phyloP scores from a whole-genome alignment of 92 coral and sea anemone genomes.

The Epizoanthus illoricatus region DNA sequence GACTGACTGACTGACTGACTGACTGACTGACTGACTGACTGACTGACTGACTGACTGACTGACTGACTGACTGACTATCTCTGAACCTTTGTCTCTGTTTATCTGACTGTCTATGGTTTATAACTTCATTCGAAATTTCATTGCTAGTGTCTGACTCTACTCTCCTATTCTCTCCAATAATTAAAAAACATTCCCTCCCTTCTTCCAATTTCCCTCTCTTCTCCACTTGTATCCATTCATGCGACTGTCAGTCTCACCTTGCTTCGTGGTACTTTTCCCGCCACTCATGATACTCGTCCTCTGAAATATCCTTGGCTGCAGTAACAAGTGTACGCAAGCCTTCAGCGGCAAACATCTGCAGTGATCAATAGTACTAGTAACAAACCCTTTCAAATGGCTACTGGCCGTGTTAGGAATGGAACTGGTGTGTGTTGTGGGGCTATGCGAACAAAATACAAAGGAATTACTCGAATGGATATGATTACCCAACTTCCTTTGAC shows the following conservation, averaged over 20 bases:
- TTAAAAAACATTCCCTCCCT: no score
- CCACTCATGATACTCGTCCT: constrained; percentile 78
- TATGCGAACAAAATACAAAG: no score
- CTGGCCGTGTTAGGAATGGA: neutral
- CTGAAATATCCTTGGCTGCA: constrained; percentile 86
- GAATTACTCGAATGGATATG: neutral
- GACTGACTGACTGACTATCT: no score
- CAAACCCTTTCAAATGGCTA: neutral
- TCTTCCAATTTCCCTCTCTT: no score
- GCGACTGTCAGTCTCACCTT: constrained; percentile 47
- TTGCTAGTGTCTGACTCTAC: no score
- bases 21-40: neutral
- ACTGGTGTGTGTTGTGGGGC: no score
- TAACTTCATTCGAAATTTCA: no score
- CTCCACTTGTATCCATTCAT: no score
- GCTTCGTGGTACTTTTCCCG: constrained; percentile 73
- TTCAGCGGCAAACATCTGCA: constrained; percentile 85
- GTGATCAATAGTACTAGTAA: neutral
- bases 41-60: neutral
- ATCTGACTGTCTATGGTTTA: no score
- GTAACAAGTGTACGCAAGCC: constrained; percentile 92
- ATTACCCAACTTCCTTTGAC: neutral
- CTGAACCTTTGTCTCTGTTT: no score
- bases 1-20: no score
- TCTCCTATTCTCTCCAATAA: no score